Evolutionary conservation across 1,140 invertebrate species (phyloP).

Genomic region (Halyomorpha halys): DNA sequence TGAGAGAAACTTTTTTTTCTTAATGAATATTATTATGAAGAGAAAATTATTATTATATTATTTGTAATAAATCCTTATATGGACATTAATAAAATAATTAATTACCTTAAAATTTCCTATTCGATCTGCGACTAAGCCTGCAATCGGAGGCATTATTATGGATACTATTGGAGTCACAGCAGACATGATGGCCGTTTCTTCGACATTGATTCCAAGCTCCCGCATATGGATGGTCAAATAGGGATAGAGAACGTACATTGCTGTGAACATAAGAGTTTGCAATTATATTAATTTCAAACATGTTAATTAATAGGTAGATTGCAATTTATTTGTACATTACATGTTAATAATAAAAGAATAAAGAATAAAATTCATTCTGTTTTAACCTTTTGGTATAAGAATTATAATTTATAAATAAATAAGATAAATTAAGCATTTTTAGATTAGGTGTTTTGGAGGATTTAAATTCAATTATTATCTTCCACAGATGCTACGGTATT

Average conservation of each 20-base stretch:
- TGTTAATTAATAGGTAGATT: too few species aligned
- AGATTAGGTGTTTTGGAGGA: too few species aligned
- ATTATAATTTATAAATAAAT: too few species aligned
- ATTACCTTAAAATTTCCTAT: conserved; percentile 69
- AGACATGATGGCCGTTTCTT: conserved; percentile 78
- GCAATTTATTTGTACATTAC: too few species aligned
- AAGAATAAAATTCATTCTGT: too few species aligned
- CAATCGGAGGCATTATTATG: conserved; percentile 65
- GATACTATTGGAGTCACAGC: conserved; percentile 66
- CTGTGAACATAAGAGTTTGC: conserved; percentile 38
- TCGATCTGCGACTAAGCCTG: conserved; percentile 63
- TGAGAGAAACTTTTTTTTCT: not conserved
- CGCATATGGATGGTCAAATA: conserved; percentile 80
- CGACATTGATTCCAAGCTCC: conserved; percentile 66
- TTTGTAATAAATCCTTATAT: not conserved
- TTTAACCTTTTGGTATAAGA: too few species aligned
- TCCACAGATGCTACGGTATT: too few species aligned
- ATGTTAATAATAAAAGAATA: too few species aligned
- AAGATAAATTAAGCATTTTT: too few species aligned
- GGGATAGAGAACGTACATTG: conserved; percentile 64
- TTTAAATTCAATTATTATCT: too few species aligned
- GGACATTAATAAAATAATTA: not conserved
- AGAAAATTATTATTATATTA: not conserved
- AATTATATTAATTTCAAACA: too few species aligned
- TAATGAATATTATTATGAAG: not conserved